Evolutionary conservation across 1,140 invertebrate species (phyloP), one percentile per base, ranked within the genome.

Genomic region (Magallana gigas): DNA sequence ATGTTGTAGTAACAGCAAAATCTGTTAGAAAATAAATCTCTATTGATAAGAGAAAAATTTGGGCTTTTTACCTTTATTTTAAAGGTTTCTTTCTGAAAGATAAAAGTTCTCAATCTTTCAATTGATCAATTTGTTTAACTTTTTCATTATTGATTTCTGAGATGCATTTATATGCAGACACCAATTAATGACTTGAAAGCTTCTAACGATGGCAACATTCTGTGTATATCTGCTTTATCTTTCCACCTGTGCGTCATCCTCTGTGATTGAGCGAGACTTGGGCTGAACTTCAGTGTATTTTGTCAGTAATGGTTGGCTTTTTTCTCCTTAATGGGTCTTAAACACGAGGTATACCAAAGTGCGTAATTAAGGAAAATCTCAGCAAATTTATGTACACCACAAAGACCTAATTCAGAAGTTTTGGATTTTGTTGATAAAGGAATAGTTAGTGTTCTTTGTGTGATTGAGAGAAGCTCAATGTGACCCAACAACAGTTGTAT

Each of bases 161-260:
- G 18, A 29, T 76, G 23, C 23, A 76, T 76, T 76, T 76, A 29
- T 23, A 76, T 76, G 23, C 23, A 76, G 23, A 76, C 36, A 29
- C 12, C 68, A 29, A 76, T 76, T 29, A 76, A 76, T 76, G 23
- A 76, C 68, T 76, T 76, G 23, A 76, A 76, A 76, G 68, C 68
- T 23, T 8, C 36, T 76, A 76, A 76, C 9, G 68, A 76, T 62
- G 60, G 60, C 14, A 62, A 76, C 23, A 12, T 12, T 18, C 5
- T 12, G 2, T 29, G 23, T 48, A 11, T 23, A 11, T 11, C 18
- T 5, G 29, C 36, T 29, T 71, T 71, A 71, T 71, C 64, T 71
- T 8, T 71, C 68, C 68, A 71, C 36, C 3, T 71, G 36, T 36
- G 68, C 18, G 68, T 71, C 68, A 71, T 71, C n/a, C 68, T 11